Evolutionary conservation across 2,113 vertebrate genomes (phyloP).

Genomic region (Campylomormyrus tamandua): DNA sequence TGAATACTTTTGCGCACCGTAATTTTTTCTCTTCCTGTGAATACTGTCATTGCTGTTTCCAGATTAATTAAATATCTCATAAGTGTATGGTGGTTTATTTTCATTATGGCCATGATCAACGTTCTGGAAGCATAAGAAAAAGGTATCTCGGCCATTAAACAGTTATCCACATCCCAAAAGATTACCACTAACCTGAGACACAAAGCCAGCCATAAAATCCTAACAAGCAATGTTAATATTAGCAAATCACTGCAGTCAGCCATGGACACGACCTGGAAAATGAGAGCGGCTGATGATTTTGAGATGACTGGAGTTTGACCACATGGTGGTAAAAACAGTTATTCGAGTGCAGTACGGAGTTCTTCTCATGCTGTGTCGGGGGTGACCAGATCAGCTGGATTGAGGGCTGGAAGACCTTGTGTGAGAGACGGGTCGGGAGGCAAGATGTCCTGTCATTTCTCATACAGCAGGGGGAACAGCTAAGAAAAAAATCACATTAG

Average conservation of each 20-base stretch:
- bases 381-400: not conserved
- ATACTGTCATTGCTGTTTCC: not conserved
- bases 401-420: not conserved
- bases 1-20: not conserved
- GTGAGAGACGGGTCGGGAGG: not conserved
- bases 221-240: not conserved
- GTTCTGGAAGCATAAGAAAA: not conserved
- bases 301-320: not conserved
- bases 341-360: not conserved
- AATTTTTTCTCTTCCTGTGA: not conserved
- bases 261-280: not conserved
- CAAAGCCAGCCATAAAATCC: not conserved
- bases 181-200: not conserved
- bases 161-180: not conserved
- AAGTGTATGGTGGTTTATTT: not conserved
- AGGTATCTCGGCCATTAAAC: not conserved
- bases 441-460: not conserved
- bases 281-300: no score
- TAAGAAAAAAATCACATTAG: not conserved
- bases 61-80: not conserved
- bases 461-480: not conserved
- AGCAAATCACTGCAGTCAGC: not conserved
- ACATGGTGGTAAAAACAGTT: not conserved
- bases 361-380: not conserved
- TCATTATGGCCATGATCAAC: not conserved